phyloP scores from a whole-genome alignment of 2,113 vertebrate genomes.

The Uria aalge region DNA sequence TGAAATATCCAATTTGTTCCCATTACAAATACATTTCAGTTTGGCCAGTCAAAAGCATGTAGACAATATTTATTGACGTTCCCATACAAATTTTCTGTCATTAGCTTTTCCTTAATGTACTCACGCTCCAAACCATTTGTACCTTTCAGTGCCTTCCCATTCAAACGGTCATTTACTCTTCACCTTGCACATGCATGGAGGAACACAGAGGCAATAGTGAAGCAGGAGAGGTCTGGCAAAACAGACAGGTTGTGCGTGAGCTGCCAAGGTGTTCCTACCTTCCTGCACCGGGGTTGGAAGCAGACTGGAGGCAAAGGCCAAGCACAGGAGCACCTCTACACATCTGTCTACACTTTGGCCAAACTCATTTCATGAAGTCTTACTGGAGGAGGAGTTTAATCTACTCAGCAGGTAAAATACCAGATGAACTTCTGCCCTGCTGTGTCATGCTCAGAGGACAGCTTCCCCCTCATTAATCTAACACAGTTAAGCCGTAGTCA shows the following conservation, averaged over 20 bases:
- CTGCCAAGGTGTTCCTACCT: not conserved
- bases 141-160: not conserved
- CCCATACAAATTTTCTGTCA: not conserved
- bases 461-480: not conserved
- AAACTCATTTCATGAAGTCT: not conserved
- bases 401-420: not conserved
- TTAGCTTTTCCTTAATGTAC: not conserved
- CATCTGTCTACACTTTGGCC: accelerated
- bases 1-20: not conserved
- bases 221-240: not conserved
- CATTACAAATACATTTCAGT: not conserved
- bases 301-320: not conserved
- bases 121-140: not conserved
- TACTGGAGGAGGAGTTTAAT: not conserved
- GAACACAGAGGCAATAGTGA: not conserved
- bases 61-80: not conserved
- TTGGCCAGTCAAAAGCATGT: not conserved
- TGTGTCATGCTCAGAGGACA: not conserved
- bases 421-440: not conserved
- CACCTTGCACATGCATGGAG: accelerated
- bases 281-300: not conserved
- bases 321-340: not conserved
- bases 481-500: not conserved
- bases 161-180: not conserved
- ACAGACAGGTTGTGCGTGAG: accelerated